A percentile compares a stretch with the other conserved stretches of the same genome.
These are phyloP conservation scores for Volucella inflata DNA, from an alignment of 2,888 invertebrate species.

Conservation along the genomic window DNA sequence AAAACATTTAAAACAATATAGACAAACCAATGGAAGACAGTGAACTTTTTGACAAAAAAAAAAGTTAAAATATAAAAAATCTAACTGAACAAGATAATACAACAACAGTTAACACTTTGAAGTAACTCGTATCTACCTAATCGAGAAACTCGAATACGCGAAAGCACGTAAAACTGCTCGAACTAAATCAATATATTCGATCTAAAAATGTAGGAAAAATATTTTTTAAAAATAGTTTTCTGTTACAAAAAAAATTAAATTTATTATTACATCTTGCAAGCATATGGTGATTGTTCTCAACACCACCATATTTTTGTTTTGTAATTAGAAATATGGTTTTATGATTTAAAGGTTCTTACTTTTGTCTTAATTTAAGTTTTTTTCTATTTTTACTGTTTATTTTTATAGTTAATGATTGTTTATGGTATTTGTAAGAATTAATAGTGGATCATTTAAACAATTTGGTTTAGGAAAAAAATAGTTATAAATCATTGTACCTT, in stretches of 20 bases:
- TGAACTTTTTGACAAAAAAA: constrained; percentile 37
- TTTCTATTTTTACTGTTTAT: constrained; percentile 10
- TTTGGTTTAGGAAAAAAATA: not conserved
- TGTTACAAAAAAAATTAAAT: constrained; percentile 7
- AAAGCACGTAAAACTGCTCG: constrained; percentile 53
- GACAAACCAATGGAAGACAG: constrained; percentile 39
- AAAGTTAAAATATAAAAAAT: constrained; percentile 20
- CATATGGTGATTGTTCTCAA: constrained; percentile 33
- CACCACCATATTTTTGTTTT: constrained; percentile 50
- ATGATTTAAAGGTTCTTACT: constrained; percentile 40
- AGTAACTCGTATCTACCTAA: constrained; percentile 55
- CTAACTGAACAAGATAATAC: constrained; percentile 25
- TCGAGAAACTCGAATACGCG: constrained; percentile 42
- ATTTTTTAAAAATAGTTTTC: too few relatives aligned
- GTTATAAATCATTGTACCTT: constrained; percentile 86
- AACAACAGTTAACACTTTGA: constrained; percentile 57
- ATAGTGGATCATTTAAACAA: constrained; percentile 1
- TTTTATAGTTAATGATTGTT: constrained; percentile 25
- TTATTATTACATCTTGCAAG: constrained; percentile 38
- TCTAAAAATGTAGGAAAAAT: constrained; percentile 66
- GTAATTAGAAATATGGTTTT: constrained; percentile 45
- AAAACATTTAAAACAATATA: constrained; percentile 20
- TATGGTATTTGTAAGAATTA: constrained; percentile 1
- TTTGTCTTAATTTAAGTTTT: constrained; percentile 53
- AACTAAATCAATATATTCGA: constrained; percentile 45